Base-by-base conservation (phyloP, 2,113 vertebrate genomes). In the Vombatus ursinus region DNA sequence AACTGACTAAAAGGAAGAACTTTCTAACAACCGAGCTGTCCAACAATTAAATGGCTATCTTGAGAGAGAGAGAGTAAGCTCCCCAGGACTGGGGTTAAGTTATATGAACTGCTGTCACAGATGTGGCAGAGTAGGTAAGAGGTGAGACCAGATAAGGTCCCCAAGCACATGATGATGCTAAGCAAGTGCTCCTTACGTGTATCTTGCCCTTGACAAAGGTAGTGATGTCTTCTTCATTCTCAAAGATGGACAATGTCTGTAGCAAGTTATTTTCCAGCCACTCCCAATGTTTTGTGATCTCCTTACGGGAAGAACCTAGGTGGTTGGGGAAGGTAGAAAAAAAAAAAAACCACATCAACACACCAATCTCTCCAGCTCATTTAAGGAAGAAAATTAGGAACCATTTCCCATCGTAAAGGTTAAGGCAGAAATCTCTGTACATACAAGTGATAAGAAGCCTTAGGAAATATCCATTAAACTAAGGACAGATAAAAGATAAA, bases 161-260 rank as follows among this genome's bases (percentile, higher is more conserved):
- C 47, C 89, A 16, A 96, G 95, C 8, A 10, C 37, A 68, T 14
- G 57, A 51, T 92, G 26, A 47, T 89, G 37, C 37, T 89, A 97
- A 94, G 93, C 3, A 16, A 0, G 8, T 1, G 90, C 5, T 0
- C 37, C 99, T 96, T 98, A 99, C 99, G 12, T 99, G 99, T 94
- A 99, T 99, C 98, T 99, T 99, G 97, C 99, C 99, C 98, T 99
- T 99, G 98, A 99, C 99, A 28, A 99, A 99, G 89, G 99, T 99
- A 93, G 99, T 99, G 98, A 99, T 99, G 54, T 99, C 99, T 93
- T 99, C 99, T 77, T 99, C 99, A 6, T 98, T 99, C 95, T 99
- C 99, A 61, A 99, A 99, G 97, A 99, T 99, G 94, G 99, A 99
- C 22, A 99, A 99, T 0, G 99, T 99, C 98, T 99, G 99, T 25